A percentile compares a stretch with the other conserved stretches of the same genome.
phyloP scores from a whole-genome alignment of 2,113 vertebrate genomes.

The Caracal caracal region DNA sequence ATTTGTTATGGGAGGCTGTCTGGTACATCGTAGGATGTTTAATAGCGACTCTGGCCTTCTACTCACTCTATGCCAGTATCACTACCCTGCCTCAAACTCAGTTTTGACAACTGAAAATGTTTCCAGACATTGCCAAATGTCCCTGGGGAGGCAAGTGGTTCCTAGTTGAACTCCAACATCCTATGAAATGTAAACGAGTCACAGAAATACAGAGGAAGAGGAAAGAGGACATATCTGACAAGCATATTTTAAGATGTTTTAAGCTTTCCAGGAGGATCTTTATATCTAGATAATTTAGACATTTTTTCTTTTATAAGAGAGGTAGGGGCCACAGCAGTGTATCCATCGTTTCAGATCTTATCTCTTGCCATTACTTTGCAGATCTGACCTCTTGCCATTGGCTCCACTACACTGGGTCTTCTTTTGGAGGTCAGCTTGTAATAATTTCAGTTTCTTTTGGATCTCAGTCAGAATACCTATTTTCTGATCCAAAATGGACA shows the following conservation, averaged over 20 bases:
- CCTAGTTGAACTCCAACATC: not conserved
- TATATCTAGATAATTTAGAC: slow-evolving; percentile 37
- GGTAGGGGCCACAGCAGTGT: not conserved
- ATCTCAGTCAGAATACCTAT: slow-evolving; percentile 68
- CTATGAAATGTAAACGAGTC: not conserved
- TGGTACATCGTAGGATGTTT: not conserved
- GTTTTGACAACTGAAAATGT: not conserved
- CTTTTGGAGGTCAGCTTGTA: slow-evolving; percentile 58
- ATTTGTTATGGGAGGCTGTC: not conserved
- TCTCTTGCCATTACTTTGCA: not conserved
- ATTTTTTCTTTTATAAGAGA: slow-evolving; percentile 16
- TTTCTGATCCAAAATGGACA: slow-evolving; percentile 78
- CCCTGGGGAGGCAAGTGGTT: not conserved
- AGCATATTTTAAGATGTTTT: slow-evolving; percentile 57
- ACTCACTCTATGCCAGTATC: not conserved
- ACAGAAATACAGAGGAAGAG: slow-evolving; percentile 28
- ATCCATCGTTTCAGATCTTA: not conserved
- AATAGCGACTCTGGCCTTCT: not conserved
- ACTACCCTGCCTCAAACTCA: not conserved
- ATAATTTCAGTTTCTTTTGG: slow-evolving; percentile 75
- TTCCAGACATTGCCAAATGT: not conserved
- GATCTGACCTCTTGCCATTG: not conserved
- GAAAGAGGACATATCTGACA: slow-evolving; percentile 11
- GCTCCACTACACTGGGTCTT: slow-evolving; percentile 47
- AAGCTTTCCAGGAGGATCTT: slow-evolving; percentile 50